Percentiles rank a stretch among this genome's conserved stretches.
Conservation (phyloP, 2,113 vertebrate genomes). For the Eretmochelys imbricata region DNA sequence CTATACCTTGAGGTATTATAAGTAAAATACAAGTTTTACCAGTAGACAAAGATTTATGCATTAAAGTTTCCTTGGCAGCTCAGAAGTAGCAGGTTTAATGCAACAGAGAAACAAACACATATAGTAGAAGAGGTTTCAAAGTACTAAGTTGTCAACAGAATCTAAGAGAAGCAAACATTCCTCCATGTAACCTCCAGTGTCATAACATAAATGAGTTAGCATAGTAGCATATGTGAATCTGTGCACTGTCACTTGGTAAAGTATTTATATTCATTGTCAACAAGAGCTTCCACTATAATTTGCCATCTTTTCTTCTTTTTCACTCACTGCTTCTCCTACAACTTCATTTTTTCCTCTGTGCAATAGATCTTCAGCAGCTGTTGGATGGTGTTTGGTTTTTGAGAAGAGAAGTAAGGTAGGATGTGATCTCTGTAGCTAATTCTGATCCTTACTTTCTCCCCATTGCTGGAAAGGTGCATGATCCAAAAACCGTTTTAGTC, state of each 20-base stretch:
- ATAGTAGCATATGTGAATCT: neutral
- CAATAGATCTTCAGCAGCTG: neutral
- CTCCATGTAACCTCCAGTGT: neutral
- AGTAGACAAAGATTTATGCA: neutral
- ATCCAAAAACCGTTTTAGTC: neutral
- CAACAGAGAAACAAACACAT: neutral
- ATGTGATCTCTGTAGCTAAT: neutral
- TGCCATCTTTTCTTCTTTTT: neutral
- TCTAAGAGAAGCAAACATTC: neutral
- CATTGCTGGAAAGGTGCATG: neutral
- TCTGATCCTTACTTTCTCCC: neutral
- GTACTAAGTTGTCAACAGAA: neutral
- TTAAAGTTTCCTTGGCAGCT: neutral
- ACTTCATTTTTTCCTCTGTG: neutral
- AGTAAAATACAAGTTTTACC: neutral
- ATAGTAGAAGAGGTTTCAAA: neutral
- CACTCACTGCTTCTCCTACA: neutral
- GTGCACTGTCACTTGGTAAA: neutral
- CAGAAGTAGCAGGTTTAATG: accelerated
- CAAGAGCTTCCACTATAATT: neutral
- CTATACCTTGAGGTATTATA: neutral
- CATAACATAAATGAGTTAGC: neutral
- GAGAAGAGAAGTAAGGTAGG: neutral
- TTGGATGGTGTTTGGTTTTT: neutral
- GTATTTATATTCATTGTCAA: neutral